phyloP scores from a whole-genome alignment of 2,888 invertebrate genomes.

The Volucella bombylans region DNA sequence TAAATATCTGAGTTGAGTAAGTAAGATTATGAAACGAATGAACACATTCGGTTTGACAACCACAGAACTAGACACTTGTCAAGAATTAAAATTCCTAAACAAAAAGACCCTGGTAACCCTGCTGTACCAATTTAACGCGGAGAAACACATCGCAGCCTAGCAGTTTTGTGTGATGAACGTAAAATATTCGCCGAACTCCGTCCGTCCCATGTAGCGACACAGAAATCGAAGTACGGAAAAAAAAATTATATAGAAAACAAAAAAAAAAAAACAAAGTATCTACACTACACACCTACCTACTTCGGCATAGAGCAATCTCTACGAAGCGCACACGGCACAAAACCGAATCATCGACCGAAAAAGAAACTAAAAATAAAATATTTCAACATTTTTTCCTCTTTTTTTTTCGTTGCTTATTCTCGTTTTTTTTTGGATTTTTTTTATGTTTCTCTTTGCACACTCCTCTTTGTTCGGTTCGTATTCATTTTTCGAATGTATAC shows the following conservation, averaged over 20 bases:
- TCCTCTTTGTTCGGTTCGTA: conserved; percentile 69
- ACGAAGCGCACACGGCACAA: conserved; percentile 72
- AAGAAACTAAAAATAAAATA: conserved; percentile 74
- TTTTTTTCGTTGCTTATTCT: conserved; percentile 29
- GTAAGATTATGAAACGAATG: too few relatives aligned
- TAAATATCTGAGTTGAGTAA: too few relatives aligned
- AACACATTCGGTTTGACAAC: too few relatives aligned
- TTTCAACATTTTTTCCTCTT: conserved; percentile 63
- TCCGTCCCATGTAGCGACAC: conserved; percentile 53
- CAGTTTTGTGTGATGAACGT: conserved; percentile 53
- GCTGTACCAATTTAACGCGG: conserved; percentile 33
- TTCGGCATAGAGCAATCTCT: conserved; percentile 68
- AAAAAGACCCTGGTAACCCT: conserved; percentile 60
- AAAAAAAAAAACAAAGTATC: conserved; percentile 31
- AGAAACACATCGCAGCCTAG: conserved; percentile 39
- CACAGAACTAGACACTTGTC: too few relatives aligned
- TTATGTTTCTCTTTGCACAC: conserved; percentile 71
- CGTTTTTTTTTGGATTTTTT: conserved; percentile 50
- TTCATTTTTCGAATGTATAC: conserved; percentile 68
- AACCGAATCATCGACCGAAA: conserved; percentile 74
- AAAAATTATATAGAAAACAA: conserved; percentile 3
- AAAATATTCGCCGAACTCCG: conserved; percentile 62
- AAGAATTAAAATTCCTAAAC: too few relatives aligned
- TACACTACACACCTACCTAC: conserved; percentile 62
- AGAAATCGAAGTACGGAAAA: conserved; percentile 28